These are phyloP conservation scores for Drosophila auraria DNA, from an alignment of 1,140 invertebrate genomes.

Conservation along the genomic window DNA sequence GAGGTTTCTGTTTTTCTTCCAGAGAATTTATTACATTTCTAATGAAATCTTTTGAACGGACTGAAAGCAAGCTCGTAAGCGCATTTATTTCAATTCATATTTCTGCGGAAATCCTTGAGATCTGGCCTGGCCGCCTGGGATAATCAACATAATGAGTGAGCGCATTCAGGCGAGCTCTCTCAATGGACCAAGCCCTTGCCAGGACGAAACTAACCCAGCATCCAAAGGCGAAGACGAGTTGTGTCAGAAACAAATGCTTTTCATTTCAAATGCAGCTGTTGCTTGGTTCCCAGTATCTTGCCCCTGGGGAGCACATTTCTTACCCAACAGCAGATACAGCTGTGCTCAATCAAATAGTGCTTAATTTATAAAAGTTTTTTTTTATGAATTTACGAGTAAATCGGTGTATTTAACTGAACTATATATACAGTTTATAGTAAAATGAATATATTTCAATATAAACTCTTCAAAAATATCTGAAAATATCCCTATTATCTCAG, in stretches of 20 bases:
- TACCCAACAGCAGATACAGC: constrained; percentile 37
- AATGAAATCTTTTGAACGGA: constrained; percentile 63
- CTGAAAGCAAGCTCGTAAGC: constrained; percentile 62
- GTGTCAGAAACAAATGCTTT: constrained; percentile 83
- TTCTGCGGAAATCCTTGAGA: constrained; percentile 53
- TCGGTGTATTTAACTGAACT: too few relatives aligned
- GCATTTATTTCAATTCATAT: constrained; percentile 83
- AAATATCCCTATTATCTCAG: background rate
- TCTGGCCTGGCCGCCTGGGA: constrained; percentile 62
- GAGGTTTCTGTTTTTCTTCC: constrained; percentile 8
- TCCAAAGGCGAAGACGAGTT: constrained; percentile 72
- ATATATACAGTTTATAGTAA: background rate
- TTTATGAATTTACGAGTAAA: too few relatives aligned
- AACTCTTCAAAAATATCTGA: too few relatives aligned
- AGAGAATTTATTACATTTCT: constrained; percentile 76
- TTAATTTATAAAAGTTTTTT: background rate
- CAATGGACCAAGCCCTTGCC: constrained; percentile 59
- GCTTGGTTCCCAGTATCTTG: constrained; percentile 61
- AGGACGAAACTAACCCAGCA: constrained; percentile 33
- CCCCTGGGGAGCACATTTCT: constrained; percentile 59
- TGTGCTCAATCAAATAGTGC: constrained; percentile 14
- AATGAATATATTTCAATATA: background rate
- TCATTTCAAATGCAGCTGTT: constrained; percentile 83
- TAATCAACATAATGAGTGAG: constrained; percentile 83
- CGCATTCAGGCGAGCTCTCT: constrained; percentile 73